Percentiles rank a stretch among this genome's conserved stretches.
Evolutionary conservation across 2,113 vertebrate genomes (phyloP).

Genomic region (Cebus imitator): DNA sequence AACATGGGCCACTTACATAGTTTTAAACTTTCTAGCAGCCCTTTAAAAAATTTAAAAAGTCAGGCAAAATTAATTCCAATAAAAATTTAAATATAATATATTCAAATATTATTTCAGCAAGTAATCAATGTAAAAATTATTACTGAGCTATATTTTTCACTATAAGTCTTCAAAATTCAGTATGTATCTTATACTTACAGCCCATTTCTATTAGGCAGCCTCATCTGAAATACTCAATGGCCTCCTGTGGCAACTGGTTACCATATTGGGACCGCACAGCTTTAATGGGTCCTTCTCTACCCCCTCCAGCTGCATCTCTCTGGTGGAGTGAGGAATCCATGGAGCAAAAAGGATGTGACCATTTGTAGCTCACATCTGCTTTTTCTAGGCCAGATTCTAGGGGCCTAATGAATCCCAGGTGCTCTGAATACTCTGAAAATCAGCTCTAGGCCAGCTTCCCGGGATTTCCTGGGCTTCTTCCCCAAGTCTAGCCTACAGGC

Average conservation of each 20-base stretch:
- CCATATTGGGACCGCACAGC: fast-evolving
- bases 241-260: background rate
- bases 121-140: background rate
- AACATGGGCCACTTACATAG: background rate
- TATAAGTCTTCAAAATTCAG: background rate
- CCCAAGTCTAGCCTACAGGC: background rate
- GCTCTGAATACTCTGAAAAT: background rate
- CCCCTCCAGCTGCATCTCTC: background rate
- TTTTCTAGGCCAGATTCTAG: background rate
- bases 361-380: fast-evolving
- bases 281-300: fast-evolving
- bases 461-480: background rate
- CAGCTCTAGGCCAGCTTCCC: background rate
- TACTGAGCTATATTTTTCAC: background rate
- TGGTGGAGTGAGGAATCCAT: background rate
- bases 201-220: too few relatives aligned
- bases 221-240: background rate
- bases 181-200: background rate
- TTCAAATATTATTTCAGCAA: background rate
- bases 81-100: background rate
- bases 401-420: background rate
- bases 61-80: background rate
- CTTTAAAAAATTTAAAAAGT: background rate
- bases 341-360: too few relatives aligned
- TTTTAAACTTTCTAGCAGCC: background rate